A percentile compares a stretch with the other conserved stretches of the same genome.
These are phyloP conservation scores for Rattus rattus DNA, from an alignment of 2,113 vertebrate genomes.

Conservation along the genomic window DNA sequence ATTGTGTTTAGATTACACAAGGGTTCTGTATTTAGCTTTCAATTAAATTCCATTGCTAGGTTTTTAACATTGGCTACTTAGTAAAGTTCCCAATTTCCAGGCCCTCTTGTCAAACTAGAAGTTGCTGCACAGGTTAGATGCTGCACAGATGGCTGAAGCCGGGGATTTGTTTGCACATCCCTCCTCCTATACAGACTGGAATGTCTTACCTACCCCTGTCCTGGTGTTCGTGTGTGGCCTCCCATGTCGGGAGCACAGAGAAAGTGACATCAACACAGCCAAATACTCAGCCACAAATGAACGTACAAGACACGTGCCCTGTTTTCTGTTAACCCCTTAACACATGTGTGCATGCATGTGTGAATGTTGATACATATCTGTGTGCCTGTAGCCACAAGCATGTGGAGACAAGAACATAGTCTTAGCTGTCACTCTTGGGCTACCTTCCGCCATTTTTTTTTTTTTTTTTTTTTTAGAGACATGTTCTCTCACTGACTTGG, in stretches of 20 bases:
- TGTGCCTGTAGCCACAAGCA: neutral
- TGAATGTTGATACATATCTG: neutral
- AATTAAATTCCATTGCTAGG: neutral
- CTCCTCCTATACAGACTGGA: neutral
- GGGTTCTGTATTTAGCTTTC: neutral
- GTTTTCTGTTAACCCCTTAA: neutral
- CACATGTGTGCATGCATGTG: neutral
- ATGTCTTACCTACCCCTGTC: neutral
- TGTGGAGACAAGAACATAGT: too few relatives aligned
- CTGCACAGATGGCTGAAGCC: neutral
- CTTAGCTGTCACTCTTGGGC: neutral
- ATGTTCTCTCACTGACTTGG: neutral
- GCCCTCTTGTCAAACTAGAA: neutral
- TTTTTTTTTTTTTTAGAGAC: neutral
- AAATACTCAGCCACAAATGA: fast-evolving
- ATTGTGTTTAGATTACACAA: neutral
- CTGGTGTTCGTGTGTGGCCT: neutral
- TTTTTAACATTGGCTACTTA: neutral
- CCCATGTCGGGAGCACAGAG: neutral
- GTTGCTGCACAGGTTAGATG: too few relatives aligned
- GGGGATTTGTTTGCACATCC: too few relatives aligned
- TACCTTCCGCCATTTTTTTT: neutral
- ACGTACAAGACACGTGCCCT: fast-evolving
- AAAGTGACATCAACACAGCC: too few relatives aligned
- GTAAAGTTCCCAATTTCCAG: neutral